phyloP scores from a whole-genome alignment of 2,113 vertebrate genomes.

The Opisthocomus hoazin region DNA sequence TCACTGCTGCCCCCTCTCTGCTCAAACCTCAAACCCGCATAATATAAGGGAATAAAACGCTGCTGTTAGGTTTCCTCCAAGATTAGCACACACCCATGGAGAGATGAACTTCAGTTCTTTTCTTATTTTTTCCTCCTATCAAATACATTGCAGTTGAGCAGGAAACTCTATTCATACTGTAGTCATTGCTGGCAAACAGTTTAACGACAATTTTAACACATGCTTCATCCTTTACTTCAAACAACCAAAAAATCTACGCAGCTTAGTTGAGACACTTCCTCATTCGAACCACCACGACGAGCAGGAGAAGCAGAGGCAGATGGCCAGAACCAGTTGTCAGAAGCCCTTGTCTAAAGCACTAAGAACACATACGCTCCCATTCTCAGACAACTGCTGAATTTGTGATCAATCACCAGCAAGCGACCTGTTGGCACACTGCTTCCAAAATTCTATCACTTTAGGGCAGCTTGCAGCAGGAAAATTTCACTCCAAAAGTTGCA shows the following conservation, averaged over 20 bases:
- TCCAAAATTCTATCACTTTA: slow-evolving; percentile 40
- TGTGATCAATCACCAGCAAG: slow-evolving; percentile 50
- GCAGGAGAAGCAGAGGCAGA: slow-evolving; percentile 24
- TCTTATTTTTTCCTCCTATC: background rate
- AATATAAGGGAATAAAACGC: fast-evolving
- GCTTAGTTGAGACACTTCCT: slow-evolving; percentile 57
- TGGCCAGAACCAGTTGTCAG: background rate
- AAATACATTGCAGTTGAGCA: background rate
- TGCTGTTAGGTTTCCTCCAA: background rate
- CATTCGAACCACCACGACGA: slow-evolving; percentile 27
- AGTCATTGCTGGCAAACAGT: background rate
- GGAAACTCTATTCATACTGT: background rate
- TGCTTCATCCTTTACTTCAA: background rate
- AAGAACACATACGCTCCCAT: background rate
- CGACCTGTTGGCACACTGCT: background rate
- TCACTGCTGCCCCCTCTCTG: background rate
- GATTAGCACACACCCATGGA: background rate
- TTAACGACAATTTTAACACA: background rate
- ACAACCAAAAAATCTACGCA: background rate
- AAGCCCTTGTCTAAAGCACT: slow-evolving; percentile 11
- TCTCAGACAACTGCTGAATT: slow-evolving; percentile 43
- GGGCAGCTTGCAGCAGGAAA: slow-evolving; percentile 19
- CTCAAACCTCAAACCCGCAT: background rate
- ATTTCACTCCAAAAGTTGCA: slow-evolving; percentile 19
- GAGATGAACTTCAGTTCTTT: background rate